Percentiles rank a stretch among this genome's conserved stretches.
These are phyloP conservation scores for Leucania comma DNA, from an alignment of 2,888 invertebrate genomes.

Conservation along the genomic window DNA sequence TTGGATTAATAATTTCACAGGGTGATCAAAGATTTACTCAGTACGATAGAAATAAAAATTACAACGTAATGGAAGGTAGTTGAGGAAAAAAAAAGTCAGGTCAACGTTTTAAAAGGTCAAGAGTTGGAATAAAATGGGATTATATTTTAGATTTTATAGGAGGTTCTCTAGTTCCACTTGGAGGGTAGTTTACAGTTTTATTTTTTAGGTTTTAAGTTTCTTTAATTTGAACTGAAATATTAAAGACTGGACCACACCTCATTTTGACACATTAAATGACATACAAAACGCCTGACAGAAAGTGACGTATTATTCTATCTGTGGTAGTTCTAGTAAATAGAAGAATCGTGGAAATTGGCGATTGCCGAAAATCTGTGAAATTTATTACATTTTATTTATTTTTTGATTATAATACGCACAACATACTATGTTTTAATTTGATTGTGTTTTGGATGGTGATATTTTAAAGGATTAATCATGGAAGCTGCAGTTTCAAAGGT, in stretches of 20 bases:
- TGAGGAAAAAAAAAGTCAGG: not conserved
- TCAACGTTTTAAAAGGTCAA: too few species aligned
- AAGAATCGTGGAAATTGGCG: conserved; percentile 57
- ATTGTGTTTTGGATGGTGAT: conserved; percentile 45
- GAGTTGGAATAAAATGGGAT: not conserved
- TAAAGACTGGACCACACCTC: not conserved
- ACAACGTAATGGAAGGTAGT: conserved; percentile 8
- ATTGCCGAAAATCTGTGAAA: conserved; percentile 61
- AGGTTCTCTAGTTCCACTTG: too few species aligned
- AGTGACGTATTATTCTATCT: conserved; percentile 38
- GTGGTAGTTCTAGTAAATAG: conserved; percentile 63
- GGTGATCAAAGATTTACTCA: not conserved
- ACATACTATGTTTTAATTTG: conserved; percentile 63
- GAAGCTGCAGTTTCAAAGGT: conserved; percentile 72
- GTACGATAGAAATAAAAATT: not conserved
- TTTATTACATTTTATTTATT: conserved; percentile 51
- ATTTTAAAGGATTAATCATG: conserved; percentile 61
- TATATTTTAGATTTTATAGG: not conserved
- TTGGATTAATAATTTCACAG: too few species aligned
- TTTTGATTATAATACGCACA: conserved; percentile 38
- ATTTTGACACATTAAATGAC: conserved; percentile 19
- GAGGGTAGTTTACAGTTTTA: too few species aligned
- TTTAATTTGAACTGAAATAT: not conserved
- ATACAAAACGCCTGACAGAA: not conserved
- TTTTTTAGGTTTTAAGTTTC: not conserved